These are phyloP conservation scores for Ciconia maguari DNA, from an alignment of 2,113 vertebrate species.

Conservation along the genomic window DNA sequence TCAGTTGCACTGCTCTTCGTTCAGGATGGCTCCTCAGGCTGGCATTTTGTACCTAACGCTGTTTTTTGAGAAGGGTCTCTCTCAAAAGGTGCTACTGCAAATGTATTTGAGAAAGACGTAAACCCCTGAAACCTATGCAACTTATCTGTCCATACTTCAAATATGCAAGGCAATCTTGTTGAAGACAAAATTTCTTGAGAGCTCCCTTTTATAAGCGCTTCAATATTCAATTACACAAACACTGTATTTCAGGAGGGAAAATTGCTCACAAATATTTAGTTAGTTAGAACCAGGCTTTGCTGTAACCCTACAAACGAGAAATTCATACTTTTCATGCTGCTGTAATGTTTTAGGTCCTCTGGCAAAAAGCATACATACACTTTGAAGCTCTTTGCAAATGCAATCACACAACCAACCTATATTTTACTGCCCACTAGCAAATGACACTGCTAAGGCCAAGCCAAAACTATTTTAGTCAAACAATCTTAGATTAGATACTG, in stretches of 20 bases:
- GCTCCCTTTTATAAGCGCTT: background rate
- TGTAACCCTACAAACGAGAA: background rate
- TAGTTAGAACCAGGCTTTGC: background rate
- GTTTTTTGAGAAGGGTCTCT: background rate
- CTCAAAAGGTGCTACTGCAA: background rate
- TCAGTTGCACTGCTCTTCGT: background rate
- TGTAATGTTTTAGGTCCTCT: background rate
- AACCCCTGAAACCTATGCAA: background rate
- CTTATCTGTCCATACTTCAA: background rate
- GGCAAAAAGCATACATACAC: background rate
- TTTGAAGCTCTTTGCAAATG: background rate
- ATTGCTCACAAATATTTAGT: background rate
- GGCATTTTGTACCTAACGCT: background rate
- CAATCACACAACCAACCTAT: background rate
- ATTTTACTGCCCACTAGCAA: background rate
- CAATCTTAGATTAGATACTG: background rate
- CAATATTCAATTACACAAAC: background rate
- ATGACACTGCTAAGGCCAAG: background rate
- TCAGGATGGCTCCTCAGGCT: background rate
- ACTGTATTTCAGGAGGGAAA: background rate
- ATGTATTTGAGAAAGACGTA: background rate
- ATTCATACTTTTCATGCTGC: background rate
- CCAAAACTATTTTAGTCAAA: background rate
- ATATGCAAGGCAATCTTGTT: background rate
- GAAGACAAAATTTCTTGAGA: background rate